These are phyloP conservation scores for Lasioglossum pauxillum DNA, from an alignment of 2,888 invertebrate species.

Conservation along the genomic window DNA sequence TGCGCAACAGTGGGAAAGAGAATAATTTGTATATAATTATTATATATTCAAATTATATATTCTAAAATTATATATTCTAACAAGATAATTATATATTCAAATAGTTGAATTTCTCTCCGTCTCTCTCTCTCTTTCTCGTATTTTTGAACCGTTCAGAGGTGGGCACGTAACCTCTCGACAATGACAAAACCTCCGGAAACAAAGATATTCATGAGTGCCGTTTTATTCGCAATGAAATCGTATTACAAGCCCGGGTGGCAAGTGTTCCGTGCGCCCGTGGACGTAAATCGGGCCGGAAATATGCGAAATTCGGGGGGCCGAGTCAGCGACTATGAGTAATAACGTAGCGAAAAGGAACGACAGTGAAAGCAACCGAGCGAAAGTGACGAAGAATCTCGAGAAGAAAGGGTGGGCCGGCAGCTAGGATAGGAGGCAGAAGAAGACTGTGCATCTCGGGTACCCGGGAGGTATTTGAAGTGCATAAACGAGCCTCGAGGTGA, in stretches of 20 bases:
- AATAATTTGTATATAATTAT: too few species aligned
- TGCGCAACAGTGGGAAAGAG: too few species aligned
- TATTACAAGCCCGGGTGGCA: not conserved
- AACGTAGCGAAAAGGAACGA: conserved; percentile 2
- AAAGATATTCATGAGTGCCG: not conserved
- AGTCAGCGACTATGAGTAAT: not conserved
- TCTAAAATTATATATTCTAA: too few species aligned
- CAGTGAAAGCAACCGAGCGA: not conserved
- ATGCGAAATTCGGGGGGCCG: not conserved
- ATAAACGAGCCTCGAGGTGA: conserved; percentile 60
- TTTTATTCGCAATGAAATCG: not conserved
- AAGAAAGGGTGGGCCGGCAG: not conserved
- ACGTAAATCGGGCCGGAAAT: conserved; percentile 19
- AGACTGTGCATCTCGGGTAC: not conserved
- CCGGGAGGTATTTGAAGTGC: conserved; percentile 52
- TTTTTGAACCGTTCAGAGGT: not conserved
- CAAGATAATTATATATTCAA: too few species aligned
- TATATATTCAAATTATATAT: too few species aligned
- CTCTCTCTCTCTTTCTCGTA: not conserved
- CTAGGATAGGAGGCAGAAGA: not conserved
- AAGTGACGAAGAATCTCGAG: conserved; percentile 18
- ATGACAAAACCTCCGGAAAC: not conserved
- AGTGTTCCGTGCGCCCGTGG: not conserved
- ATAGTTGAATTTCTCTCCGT: not conserved
- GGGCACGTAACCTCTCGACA: not conserved